Percentiles rank a stretch among this genome's conserved stretches.
phyloP scores from a whole-genome alignment of 2,113 vertebrate species.

The Marcusenius ussheri region DNA sequence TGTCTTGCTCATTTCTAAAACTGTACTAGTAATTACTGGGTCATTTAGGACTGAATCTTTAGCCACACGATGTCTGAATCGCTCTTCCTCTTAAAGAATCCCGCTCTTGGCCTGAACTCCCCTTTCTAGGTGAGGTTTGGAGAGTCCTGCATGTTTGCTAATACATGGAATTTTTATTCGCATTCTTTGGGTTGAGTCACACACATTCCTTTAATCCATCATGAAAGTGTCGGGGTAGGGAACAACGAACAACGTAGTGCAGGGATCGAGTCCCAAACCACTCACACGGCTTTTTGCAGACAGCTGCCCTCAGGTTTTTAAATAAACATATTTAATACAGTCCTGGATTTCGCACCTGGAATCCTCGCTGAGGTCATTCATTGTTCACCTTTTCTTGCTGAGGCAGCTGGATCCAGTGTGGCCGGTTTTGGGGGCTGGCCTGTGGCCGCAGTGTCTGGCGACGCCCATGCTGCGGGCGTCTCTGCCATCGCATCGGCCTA shows the following conservation, averaged over 20 bases:
- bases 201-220: not conserved
- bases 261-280: not conserved
- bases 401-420: not conserved
- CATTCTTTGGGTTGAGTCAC: not conserved
- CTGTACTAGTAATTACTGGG: not conserved
- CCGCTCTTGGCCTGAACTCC: not conserved
- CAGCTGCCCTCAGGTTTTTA: not conserved
- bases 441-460: not conserved
- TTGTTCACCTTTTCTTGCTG: not conserved
- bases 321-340: not conserved
- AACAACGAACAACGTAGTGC: not conserved
- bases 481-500: not conserved
- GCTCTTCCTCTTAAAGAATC: not conserved
- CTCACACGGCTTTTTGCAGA: not conserved
- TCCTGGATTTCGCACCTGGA: not conserved
- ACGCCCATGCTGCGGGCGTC: not conserved
- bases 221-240: not conserved
- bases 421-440: not conserved
- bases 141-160: not conserved
- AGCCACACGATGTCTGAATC: not conserved
- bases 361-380: not conserved
- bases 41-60: not conserved
- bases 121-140: not conserved
- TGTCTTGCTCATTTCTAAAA: not conserved
- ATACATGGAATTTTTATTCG: not conserved